These are phyloP conservation scores for Cyanistes caeruleus DNA, from an alignment of 2,113 vertebrate species.

Conservation along the genomic window DNA sequence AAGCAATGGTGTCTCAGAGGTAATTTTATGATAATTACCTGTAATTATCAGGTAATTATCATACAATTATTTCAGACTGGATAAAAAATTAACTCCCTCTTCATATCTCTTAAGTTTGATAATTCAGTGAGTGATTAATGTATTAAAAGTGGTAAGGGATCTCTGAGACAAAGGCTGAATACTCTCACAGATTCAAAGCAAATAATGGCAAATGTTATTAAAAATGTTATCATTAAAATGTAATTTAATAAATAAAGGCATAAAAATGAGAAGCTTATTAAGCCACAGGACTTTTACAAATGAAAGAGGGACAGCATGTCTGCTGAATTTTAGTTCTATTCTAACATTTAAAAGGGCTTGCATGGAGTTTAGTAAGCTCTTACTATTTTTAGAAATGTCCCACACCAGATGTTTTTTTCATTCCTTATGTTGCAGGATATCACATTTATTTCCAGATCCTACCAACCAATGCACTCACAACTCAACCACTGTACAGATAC, in stretches of 20 bases:
- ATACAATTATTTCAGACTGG: background rate
- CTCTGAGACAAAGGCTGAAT: background rate
- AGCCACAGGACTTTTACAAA: background rate
- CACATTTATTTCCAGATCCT: background rate
- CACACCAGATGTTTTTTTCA: background rate
- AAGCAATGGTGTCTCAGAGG: background rate
- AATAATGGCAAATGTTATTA: background rate
- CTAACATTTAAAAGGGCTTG: background rate
- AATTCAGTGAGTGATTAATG: background rate
- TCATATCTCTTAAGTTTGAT: background rate
- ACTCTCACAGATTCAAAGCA: background rate
- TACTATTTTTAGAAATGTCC: background rate
- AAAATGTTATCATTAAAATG: background rate
- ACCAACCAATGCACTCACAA: background rate
- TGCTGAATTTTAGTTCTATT: background rate
- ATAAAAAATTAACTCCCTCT: background rate
- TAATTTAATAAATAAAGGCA: background rate
- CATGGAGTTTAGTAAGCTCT: background rate
- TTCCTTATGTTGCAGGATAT: background rate
- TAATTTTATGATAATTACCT: background rate
- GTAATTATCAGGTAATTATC: background rate
- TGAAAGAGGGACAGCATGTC: background rate
- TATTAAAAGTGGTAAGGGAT: background rate
- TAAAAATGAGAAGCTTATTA: background rate
- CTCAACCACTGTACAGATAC: background rate